Evolutionary conservation across 1,140 invertebrate genomes (phyloP), one percentile per base, ranked within the genome.

Genomic region (Mycetomoellerius zeteki): DNA sequence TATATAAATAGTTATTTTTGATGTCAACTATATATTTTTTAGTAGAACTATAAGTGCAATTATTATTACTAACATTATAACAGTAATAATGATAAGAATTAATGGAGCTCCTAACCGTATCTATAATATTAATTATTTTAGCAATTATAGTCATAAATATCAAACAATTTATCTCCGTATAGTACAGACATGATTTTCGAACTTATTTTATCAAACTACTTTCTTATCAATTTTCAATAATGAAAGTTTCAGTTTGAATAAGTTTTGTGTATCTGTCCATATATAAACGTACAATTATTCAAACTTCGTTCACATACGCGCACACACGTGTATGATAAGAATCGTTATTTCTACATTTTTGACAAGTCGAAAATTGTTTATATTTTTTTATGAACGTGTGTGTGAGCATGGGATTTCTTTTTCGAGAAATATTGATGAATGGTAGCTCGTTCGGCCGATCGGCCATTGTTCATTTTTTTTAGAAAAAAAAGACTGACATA

Each of bases 381-480:
- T 69, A 69, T 71, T 60, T 47, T 24, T 72, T 43, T 47, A 33
- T 47, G 1, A 47, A 50, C 19, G 12, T 19, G 7, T 47, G 37
- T 30, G 14, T 37, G 7, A 4, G 27, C 54, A 27, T 64, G 12
- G 30, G 33, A 71, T 82, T 60, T 73, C 7, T 19, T 47, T 72
- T 30, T 52, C 2, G 30, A 10, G 43, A 47, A 71, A 80, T 88
- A 85, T 81, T 86, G 87, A 86, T 64, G 24, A 81, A 89, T 86
- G 65, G 27, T 21, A 47, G 56, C 72, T 73, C 56, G 62, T 50
- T 85, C 8, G 12, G 24, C 5, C 6, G 33, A 73, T 54, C 12
- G 33, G 3, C 2, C 30, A 19, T 62, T 5, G 19, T 24, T 54
- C 37, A 72, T 52, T 85, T 47, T 58, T n/a, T 64, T 30, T 37